These are phyloP conservation scores for Mycetomoellerius zeteki DNA, from an alignment of 1,140 invertebrate genomes.

Conservation along the genomic window DNA sequence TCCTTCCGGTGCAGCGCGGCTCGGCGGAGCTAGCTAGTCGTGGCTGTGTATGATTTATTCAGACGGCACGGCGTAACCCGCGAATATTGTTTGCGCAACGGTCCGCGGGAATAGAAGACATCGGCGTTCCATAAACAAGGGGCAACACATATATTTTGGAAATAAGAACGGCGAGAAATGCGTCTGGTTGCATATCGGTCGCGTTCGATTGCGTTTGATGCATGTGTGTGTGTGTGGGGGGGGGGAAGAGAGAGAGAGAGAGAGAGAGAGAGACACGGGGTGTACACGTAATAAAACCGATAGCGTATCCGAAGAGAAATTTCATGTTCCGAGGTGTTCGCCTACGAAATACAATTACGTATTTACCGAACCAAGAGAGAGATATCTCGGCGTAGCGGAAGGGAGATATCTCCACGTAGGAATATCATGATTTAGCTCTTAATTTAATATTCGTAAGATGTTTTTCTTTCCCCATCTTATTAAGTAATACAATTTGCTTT, in stretches of 20 bases:
- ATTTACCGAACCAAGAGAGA: conserved; percentile 59
- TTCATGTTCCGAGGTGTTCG: conserved; percentile 14
- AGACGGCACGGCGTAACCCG: conserved; percentile 50
- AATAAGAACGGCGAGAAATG: conserved; percentile 37
- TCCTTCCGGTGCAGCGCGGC: conserved; percentile 51
- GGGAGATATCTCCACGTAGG: neutral
- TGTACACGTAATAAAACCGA: conserved; percentile 50
- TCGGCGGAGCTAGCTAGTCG: conserved; percentile 40
- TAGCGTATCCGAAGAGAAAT: conserved; percentile 26
- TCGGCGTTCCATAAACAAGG: conserved; percentile 71
- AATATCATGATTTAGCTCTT: neutral
- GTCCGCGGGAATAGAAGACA: conserved; percentile 53
- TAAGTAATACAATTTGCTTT: neutral
- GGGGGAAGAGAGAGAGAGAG: neutral
- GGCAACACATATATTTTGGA: conserved; percentile 36
- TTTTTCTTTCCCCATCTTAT: neutral
- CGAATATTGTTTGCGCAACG: conserved; percentile 68
- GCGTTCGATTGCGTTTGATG: conserved; percentile 29
- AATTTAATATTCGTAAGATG: conserved; percentile 10
- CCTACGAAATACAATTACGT: conserved; percentile 71
- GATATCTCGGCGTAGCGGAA: conserved; percentile 13
- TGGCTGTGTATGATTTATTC: conserved; percentile 71
- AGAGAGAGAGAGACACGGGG: neutral
- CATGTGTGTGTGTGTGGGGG: neutral
- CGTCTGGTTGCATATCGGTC: conserved; percentile 4